Evolutionary conservation across 2,113 vertebrate species (phyloP), one percentile per base, ranked within the genome.

Genomic region (Chloroceryle aenea): DNA sequence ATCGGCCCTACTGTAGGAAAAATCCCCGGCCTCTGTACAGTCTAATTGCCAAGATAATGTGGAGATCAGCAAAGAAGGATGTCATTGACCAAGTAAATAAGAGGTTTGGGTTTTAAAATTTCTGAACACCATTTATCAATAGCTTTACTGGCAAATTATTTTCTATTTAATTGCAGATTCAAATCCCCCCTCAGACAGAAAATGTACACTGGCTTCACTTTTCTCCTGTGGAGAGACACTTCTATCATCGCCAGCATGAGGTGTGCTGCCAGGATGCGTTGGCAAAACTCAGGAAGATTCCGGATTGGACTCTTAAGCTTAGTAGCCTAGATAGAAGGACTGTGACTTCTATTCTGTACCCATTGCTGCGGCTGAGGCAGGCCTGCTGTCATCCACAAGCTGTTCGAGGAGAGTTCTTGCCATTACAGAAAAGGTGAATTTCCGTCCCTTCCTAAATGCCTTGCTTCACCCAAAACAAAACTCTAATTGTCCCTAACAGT

Each of bases 381-480:
- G 99, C 99, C 95, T 99, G 99, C 98, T 99, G 99, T 97, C 99
- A 99, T 78, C 99, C 99, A 1, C 99, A 99, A 98, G 99, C 99
- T 16, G 99, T 99, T 85, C 98, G 99, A 30, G 99, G 99, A 72
- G 99, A 99, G 95, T 99, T 99, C 96, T 96, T 99, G 87, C 99
- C 99, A 9, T 97, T 99, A n/a, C 99, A 99, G 88, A 99, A 99
- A 97, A 99, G 99, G 99, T 99, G 80, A 94, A 61, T 87, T 95
- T 75, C 40, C 73, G n/a, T 59, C 11, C 14, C 48, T 91, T 45
- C 18, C 25, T 66, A 66, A 89, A 52, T 26, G 23, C 7, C 26
- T 58, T 80, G 1, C 16, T 92, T 83, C 79, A 64, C 81, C 22
- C 50, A 71, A 45, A 85, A 40, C 13, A 85, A 76, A 76, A 14